Evolutionary conservation across 2,797 vertebrate genomes (phyloP).

Genomic region (Enteromius unitaeniatus): DNA sequence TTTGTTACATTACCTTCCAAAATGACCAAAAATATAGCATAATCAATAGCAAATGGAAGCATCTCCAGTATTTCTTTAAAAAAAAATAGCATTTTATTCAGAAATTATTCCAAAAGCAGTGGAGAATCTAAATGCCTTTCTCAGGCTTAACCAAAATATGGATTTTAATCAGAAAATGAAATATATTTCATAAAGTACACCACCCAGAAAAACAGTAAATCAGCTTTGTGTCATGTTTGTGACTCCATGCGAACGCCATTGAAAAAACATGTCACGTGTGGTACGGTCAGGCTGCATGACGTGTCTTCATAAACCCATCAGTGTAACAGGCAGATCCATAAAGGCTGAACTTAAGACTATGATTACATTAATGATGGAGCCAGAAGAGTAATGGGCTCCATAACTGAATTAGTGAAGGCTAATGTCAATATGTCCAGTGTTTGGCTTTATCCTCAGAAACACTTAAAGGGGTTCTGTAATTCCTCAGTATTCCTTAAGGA

Average conservation of each 20-base stretch:
- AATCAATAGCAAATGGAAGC: neutral
- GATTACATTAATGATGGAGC: slow-evolving; percentile 51
- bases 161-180: neutral
- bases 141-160: neutral
- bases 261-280: neutral
- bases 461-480: slow-evolving; percentile 26
- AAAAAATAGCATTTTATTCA: neutral
- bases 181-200: neutral
- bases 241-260: neutral
- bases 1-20: neutral
- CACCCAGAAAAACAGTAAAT: neutral
- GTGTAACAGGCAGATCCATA: slow-evolving; percentile 50
- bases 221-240: neutral
- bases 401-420: slow-evolving; percentile 42
- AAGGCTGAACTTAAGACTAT: slow-evolving; percentile 32
- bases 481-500: slow-evolving; percentile 13
- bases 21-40: neutral
- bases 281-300: neutral
- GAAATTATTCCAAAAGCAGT: neutral
- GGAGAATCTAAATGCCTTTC: neutral
- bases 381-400: slow-evolving; percentile 35
- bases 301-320: slow-evolving; percentile 19
- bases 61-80: neutral
- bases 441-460: slow-evolving; percentile 42
- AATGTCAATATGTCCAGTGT: slow-evolving; percentile 39